Evolutionary conservation across 2,888 invertebrate genomes (phyloP), one percentile per base, ranked within the genome.

Genomic region (Gandaritis pyraliata): DNA sequence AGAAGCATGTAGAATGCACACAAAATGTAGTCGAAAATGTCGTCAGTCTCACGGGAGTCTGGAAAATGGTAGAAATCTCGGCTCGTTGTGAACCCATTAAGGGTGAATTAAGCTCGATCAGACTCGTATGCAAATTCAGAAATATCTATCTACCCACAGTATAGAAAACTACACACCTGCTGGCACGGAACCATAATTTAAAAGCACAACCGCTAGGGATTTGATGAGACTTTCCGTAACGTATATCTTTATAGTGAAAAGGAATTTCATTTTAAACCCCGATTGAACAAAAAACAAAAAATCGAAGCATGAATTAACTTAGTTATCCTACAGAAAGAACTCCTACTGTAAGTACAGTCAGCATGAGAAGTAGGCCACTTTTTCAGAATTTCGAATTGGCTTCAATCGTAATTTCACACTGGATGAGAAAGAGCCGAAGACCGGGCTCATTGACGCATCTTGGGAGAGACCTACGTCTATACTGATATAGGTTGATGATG

Each of bases 21-120:
- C 8, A 47, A 23, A 33, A 46, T 47, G 23, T n/a, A 13, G 41
- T 43, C 47, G 33, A 38, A 30, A 49, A 16, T 52, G 39, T 46
- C 51, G 33, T n/a, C 57, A 67, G 57, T 72, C 87, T 74, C 85
- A 39, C 8, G 87, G 84, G 89, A 83, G 88, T 88, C 87, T 88
- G 81, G 87, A 86, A 88, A 89, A 39, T 33, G 29, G 45, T 50
- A 46, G 38, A 41, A 60, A 60, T 89, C 89, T 77, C 82, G 79
- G 82, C 83, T 85, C 86, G 83, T 87, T 86, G 78, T 77, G 81
- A 88, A 85, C 75, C 85, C 88, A 89, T 90, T 90, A 88, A 78
- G 83, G 85, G 81, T 87, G 87, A 88, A 90, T 90, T 87, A 89
- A 89, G 83, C 78, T 72, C 77, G 78, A 83, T 87, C 86, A 81